Base-by-base conservation (phyloP, 2,797 vertebrate species). In the Parauchenoglanis ngamensis region DNA sequence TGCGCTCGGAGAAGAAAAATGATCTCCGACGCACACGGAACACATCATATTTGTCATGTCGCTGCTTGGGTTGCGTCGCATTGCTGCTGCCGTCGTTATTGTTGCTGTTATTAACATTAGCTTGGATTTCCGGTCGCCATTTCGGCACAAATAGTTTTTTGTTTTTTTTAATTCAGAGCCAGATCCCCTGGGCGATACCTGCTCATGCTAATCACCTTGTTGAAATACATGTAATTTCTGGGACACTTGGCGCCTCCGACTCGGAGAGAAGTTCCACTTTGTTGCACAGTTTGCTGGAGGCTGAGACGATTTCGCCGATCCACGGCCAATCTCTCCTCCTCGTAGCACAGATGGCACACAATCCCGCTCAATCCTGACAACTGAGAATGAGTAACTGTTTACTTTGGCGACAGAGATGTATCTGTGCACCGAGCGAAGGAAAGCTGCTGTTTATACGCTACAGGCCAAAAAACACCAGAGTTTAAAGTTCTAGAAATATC, bases 1-100 rank as follows among this genome's bases (percentile, higher is more conserved):
- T 91, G 91, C 87, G 79, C 88, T 90, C 84, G 87, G 85, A 88
- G 87, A 92, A 92, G 91, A 91, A 85, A 90, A 92, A 91, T 89
- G 87, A 90, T 89, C 89, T 90, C 89, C 85, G 89, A 87, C 57
- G 85, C 78, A 86, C 86, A 86, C 88, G 70, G 78, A 90, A 88
- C 91, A 84, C 87, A 85, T 92, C 84, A 84, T 90, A 89, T 91
- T 89, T 90, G 91, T 91, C 90, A 90, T 84, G 87, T 85, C 57
- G 82, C 85, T 87, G 87, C 83, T 85, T 15, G 57, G n/a, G 59
- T 56, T 44, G 87, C 61, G 7, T 44, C 19, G 35, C 35, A 21
- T 40, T 11, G 10, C 72, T 63, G 78, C 76, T n/a, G 56, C 40
- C 1, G 52, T n/a, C 15, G 28, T 23, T 3, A 0, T 28, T 8